Conservation (phyloP, 2,888 invertebrate genomes). For the Polia nebulosa region DNA sequence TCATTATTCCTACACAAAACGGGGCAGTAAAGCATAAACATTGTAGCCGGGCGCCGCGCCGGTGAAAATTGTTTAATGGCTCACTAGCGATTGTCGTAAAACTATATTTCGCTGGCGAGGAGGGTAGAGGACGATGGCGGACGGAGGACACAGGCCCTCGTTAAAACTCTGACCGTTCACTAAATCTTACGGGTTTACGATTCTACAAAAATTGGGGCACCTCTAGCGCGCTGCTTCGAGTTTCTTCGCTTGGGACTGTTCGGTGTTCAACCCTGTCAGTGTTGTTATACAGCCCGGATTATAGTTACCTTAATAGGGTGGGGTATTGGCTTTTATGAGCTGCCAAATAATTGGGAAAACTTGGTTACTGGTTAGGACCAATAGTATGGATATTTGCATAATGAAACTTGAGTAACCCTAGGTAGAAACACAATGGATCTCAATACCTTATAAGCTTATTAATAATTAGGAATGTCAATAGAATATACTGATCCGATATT, state of each 20-base stretch:
- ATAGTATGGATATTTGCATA: conserved; percentile 24
- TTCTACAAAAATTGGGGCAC: conserved; percentile 85
- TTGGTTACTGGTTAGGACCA: conserved; percentile 7
- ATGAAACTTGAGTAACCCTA: conserved; percentile 4
- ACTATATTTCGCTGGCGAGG: conserved; percentile 81
- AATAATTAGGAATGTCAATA: conserved; percentile 48
- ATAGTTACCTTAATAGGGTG: conserved; percentile 52
- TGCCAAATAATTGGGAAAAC: conserved; percentile 40
- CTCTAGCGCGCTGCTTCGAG: conserved; percentile 36
- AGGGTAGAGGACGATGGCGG: conserved; percentile 66
- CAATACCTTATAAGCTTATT: conserved; percentile 23
- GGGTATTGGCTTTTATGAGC: conserved; percentile 29
- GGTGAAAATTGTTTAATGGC: conserved; percentile 80
- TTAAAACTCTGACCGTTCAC: conserved; percentile 87
- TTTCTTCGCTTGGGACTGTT: conserved; percentile 47
- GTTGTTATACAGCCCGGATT: conserved; percentile 38
- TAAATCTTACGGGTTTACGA: conserved; percentile 89
- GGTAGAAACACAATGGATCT: not conserved
- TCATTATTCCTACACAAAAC: conserved; percentile 52
- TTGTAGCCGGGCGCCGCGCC: conserved; percentile 70
- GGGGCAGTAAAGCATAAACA: conserved; percentile 68
- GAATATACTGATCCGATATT: conserved; percentile 30
- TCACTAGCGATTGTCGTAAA: conserved; percentile 85
- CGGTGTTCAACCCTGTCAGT: conserved; percentile 40
- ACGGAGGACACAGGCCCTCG: conserved; percentile 77